Conservation (phyloP, 2,797 vertebrate genomes). For the Threskiornis aethiopicus region DNA sequence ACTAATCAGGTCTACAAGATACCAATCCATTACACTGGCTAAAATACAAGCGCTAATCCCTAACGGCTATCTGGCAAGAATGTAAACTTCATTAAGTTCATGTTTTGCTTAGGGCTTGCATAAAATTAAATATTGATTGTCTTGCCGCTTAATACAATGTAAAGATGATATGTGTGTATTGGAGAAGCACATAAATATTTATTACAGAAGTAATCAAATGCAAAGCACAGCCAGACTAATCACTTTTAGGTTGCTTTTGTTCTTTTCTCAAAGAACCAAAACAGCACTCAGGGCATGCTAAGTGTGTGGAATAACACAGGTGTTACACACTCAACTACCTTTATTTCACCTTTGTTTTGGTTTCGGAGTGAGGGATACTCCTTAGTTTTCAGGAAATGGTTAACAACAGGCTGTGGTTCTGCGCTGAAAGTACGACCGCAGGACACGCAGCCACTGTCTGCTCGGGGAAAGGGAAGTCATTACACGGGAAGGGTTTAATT, state of each 20-base stretch:
- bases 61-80: not conserved
- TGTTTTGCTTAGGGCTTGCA: slow-evolving; percentile 14
- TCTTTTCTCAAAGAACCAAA: not conserved
- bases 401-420: not conserved
- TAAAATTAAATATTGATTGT: slow-evolving; percentile 42
- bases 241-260: not conserved
- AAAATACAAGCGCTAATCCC: not conserved
- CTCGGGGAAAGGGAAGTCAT: not conserved
- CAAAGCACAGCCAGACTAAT: not conserved
- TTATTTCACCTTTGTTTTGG: not conserved
- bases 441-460: not conserved
- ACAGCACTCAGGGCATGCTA: not conserved
- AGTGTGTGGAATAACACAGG: not conserved
- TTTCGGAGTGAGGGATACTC: not conserved
- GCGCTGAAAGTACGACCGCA: not conserved
- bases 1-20: not conserved
- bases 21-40: not conserved
- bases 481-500: not conserved
- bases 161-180: not conserved
- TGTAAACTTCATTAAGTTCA: slow-evolving; percentile 25
- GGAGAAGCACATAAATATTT: slow-evolving; percentile 16
- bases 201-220: slow-evolving; percentile 5
- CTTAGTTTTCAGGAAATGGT: not conserved
- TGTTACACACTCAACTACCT: not conserved
- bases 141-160: not conserved